phyloP scores from a whole-genome alignment of 2,888 invertebrate genomes.

The Uloborus plumipes region DNA sequence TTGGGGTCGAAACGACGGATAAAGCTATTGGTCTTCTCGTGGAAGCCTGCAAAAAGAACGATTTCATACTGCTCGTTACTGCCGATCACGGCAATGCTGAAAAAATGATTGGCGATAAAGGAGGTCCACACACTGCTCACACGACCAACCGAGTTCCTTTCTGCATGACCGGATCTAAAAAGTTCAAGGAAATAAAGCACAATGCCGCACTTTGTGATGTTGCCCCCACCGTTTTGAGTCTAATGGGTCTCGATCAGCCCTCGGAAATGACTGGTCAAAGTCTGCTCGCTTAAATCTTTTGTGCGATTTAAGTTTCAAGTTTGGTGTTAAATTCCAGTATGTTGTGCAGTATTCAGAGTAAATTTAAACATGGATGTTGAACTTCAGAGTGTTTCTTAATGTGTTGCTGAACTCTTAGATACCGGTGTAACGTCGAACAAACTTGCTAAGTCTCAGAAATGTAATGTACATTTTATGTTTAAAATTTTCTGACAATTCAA shows the following conservation, averaged over 20 bases:
- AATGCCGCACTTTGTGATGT: constrained; percentile 72
- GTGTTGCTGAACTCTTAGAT: too few species aligned
- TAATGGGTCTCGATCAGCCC: constrained; percentile 71
- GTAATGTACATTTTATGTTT: too few species aligned
- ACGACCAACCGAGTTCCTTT: constrained; percentile 71
- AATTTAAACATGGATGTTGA: too few species aligned
- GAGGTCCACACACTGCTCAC: constrained; percentile 72
- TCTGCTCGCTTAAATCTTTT: constrained; percentile 64
- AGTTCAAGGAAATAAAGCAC: constrained; percentile 67
- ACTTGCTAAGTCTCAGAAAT: too few species aligned
- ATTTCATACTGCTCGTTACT: constrained; percentile 69
- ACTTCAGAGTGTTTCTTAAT: too few species aligned
- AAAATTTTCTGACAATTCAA: too few species aligned
- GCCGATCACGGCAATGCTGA: constrained; percentile 73
- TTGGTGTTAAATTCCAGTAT: too few species aligned
- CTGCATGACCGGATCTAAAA: constrained; percentile 66
- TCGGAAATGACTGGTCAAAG: constrained; percentile 69
- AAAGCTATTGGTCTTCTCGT: constrained; percentile 71
- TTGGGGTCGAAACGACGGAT: constrained; percentile 69
- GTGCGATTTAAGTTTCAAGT: too few species aligned
- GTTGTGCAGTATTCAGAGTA: too few species aligned
- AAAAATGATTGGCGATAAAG: constrained; percentile 72
- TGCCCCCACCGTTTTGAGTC: constrained; percentile 71
- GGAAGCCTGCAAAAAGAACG: constrained; percentile 70
- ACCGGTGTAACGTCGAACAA: too few species aligned